Evolutionary conservation across 2,888 invertebrate genomes (phyloP).

Genomic region (Entomobrya multifasciata): DNA sequence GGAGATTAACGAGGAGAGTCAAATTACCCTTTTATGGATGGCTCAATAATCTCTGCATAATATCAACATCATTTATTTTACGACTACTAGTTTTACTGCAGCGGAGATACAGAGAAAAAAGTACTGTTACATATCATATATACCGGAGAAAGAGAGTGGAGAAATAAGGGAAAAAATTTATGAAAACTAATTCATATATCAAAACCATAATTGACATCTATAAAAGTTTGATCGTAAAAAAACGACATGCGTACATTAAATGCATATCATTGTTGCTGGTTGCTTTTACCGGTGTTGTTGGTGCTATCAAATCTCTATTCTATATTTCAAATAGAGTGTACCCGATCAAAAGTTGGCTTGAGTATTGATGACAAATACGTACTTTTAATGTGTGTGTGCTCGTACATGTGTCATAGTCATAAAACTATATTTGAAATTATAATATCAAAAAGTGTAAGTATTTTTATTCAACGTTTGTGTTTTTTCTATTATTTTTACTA

Average conservation of each 20-base stretch:
- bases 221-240: conserved; percentile 71
- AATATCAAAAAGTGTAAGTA: no score
- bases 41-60: conserved; percentile 71
- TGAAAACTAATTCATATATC: conserved; percentile 59
- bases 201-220: conserved; percentile 63
- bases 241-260: conserved; percentile 26
- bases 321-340: no score
- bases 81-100: conserved; percentile 61
- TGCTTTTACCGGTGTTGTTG: neutral
- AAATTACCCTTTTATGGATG: conserved; percentile 73
- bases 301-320: no score
- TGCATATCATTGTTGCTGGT: conserved; percentile 5
- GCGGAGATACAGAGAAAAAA: no score
- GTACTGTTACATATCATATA: no score
- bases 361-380: no score
- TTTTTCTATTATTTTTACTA: no score
- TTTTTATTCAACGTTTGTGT: no score
- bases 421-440: no score
- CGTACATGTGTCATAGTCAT: no score
- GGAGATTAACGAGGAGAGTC: conserved; percentile 71
- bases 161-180: conserved; percentile 32
- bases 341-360: no score
- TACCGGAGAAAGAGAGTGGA: neutral
- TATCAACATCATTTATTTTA: conserved; percentile 71
- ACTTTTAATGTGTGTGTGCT: no score